Percentiles rank a stretch among this genome's conserved stretches.
These are phyloP conservation scores for Phrynocephalus versicolor DNA, from an alignment of 2,113 vertebrate genomes.

Conservation along the genomic window DNA sequence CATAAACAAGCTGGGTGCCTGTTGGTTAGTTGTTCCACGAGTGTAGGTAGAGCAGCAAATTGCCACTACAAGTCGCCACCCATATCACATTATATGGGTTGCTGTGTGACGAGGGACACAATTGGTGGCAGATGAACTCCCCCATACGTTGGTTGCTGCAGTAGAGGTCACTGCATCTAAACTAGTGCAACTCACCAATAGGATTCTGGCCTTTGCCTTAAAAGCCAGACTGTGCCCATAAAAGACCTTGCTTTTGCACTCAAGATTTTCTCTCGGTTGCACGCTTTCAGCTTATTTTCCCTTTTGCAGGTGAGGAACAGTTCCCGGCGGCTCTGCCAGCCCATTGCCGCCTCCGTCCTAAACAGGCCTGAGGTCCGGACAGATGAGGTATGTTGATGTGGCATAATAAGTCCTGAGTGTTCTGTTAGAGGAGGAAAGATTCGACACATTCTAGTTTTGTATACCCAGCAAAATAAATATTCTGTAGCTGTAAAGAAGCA, in stretches of 20 bases:
- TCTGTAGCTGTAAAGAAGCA: neutral
- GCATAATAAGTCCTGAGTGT: neutral
- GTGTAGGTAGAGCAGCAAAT: no score
- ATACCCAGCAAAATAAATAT: neutral
- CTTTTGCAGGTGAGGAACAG: constrained; percentile 69
- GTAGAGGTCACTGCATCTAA: no score
- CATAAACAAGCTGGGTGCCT: no score
- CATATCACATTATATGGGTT: no score
- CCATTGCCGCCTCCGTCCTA: constrained; percentile 60
- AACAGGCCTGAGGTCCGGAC: constrained; percentile 46
- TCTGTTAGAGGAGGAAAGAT: neutral
- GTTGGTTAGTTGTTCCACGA: no score
- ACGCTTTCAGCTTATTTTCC: neutral
- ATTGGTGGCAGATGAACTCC: no score
- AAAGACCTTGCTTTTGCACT: neutral
- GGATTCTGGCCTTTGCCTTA: neutral
- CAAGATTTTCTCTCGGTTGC: no score
- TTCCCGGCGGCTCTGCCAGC: constrained; percentile 66
- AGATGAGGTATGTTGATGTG: constrained; percentile 59
- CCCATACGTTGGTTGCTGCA: no score
- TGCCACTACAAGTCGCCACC: no score
- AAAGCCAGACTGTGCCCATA: neutral
- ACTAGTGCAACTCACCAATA: no score
- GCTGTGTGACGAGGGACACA: no score
- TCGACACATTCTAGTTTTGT: neutral